These are phyloP conservation scores for Sebastes diaconus DNA, from an alignment of 2,797 vertebrate genomes.

Conservation along the genomic window DNA sequence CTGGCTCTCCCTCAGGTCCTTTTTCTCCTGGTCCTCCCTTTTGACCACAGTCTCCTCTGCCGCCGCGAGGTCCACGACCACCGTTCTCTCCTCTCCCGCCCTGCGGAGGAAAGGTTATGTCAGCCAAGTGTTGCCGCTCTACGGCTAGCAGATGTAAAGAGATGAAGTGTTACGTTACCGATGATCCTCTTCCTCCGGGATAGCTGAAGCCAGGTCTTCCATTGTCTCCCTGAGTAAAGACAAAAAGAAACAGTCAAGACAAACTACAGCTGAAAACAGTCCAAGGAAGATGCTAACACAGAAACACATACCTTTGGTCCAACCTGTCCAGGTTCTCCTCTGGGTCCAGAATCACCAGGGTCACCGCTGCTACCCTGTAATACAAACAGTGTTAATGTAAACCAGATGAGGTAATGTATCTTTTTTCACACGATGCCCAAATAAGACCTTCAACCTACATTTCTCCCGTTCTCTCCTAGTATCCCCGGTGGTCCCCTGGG, in stretches of 20 bases:
- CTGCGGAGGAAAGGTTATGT: slow-evolving; percentile 66
- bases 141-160: neutral
- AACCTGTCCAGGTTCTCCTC: slow-evolving; percentile 86
- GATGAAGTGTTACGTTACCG: slow-evolving; percentile 72
- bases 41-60: slow-evolving; percentile 91
- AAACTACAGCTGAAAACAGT: neutral
- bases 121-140: neutral
- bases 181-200: slow-evolving; percentile 88
- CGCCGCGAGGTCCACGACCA: slow-evolving; percentile 84
- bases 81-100: slow-evolving; percentile 90
- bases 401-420: neutral
- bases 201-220: slow-evolving; percentile 96
- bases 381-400: slow-evolving; percentile 21
- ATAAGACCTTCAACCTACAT: slow-evolving; percentile 80
- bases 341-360: slow-evolving; percentile 89
- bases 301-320: slow-evolving; percentile 87
- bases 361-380: slow-evolving; percentile 91
- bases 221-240: slow-evolving; percentile 83
- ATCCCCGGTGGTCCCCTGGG: slow-evolving; percentile 88
- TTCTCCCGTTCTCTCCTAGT: slow-evolving; percentile 85
- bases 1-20: slow-evolving; percentile 84
- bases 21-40: slow-evolving; percentile 88
- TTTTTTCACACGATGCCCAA: neutral
- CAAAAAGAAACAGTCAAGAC: neutral
- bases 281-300: neutral